phyloP scores from a whole-genome alignment of 2,797 vertebrate genomes.

The Synanceia verrucosa region DNA sequence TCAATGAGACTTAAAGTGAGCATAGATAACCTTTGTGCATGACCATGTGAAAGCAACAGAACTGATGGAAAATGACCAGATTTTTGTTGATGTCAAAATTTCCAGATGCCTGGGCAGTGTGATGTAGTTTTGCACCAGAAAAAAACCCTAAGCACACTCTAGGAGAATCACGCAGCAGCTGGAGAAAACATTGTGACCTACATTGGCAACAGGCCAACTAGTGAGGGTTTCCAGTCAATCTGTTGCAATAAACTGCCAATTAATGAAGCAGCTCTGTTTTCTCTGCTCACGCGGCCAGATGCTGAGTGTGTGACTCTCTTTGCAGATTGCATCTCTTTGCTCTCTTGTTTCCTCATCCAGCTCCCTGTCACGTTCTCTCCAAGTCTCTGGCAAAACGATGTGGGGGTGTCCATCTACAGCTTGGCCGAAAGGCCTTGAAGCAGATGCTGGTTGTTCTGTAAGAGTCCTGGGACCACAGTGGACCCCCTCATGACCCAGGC shows the following conservation, averaged over 20 bases:
- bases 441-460: conserved; percentile 32
- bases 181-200: conserved; percentile 28
- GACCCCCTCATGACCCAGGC: no score
- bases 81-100: no score
- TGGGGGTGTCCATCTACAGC: conserved; percentile 20
- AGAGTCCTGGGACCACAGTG: conserved; percentile 21
- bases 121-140: conserved; percentile 1
- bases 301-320: conserved; percentile 44
- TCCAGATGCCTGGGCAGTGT: conserved; percentile 29
- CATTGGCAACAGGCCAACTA: conserved; percentile 32
- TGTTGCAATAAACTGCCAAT: conserved; percentile 52
- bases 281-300: conserved; percentile 45
- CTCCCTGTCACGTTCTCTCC: conserved; percentile 33
- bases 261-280: conserved; percentile 47
- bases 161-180: conserved; percentile 17
- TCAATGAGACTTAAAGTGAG: no score
- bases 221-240: conserved; percentile 45
- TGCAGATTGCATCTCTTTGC: conserved; percentile 39
- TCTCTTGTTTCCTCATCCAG: conserved; percentile 55
- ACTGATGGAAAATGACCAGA: conserved; percentile 20
- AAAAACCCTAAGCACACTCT: conserved; percentile 2
- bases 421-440: conserved; percentile 36
- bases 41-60: conserved; percentile 1
- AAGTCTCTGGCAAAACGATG: conserved; percentile 37
- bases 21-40: no score